A percentile compares a stretch with the other conserved stretches of the same genome.
phyloP scores from a whole-genome alignment of 2,113 vertebrate genomes.

The Psilopsiagon aymara region DNA sequence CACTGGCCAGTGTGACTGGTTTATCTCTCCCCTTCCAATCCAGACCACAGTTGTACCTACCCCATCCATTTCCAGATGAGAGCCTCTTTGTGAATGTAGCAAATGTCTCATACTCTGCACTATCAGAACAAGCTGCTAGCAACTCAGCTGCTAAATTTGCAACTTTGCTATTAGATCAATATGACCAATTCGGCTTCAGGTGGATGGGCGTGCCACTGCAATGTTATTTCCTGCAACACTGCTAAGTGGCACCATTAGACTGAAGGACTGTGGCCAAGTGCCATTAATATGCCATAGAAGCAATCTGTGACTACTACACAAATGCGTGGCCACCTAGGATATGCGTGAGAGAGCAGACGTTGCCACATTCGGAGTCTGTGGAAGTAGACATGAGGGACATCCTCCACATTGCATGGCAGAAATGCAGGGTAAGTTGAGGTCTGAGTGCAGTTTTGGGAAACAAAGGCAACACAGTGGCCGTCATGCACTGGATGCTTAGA shows the following conservation, averaged over 20 bases:
- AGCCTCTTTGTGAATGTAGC: neutral
- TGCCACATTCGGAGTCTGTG: neutral
- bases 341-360: neutral
- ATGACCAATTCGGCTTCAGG: neutral
- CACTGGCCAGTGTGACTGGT: neutral
- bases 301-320: neutral
- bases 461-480: neutral
- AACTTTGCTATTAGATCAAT: neutral
- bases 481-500: neutral
- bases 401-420: neutral
- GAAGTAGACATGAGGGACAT: neutral
- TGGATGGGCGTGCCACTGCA: neutral
- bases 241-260: neutral
- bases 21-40: neutral
- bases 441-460: neutral
- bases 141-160: neutral
- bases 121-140: neutral
- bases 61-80: neutral
- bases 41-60: neutral
- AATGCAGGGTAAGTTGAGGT: neutral
- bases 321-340: neutral
- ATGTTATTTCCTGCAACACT: neutral
- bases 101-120: neutral
- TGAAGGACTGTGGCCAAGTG: neutral
- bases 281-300: neutral